These are phyloP conservation scores for Drosophila atripex DNA, from an alignment of 2,888 invertebrate genomes.

Conservation along the genomic window DNA sequence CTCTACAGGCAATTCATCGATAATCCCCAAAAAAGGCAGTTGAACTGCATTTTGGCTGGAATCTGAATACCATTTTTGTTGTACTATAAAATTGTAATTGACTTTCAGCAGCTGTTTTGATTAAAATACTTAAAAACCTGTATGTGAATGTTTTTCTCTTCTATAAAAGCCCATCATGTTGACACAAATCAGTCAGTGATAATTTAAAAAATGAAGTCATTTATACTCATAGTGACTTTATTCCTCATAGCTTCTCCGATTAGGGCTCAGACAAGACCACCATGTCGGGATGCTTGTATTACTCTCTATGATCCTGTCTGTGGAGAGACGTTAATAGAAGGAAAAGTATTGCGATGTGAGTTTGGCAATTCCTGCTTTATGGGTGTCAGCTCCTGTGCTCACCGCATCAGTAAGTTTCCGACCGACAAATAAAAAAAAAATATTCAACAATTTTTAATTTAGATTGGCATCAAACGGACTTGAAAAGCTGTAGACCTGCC, in stretches of 20 bases:
- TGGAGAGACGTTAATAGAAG: slow-evolving; percentile 9
- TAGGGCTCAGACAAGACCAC: background rate
- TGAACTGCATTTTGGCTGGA: slow-evolving; percentile 9
- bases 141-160: slow-evolving; percentile 1
- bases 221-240: slow-evolving; percentile 1
- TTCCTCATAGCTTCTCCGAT: background rate
- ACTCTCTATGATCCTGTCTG: slow-evolving; percentile 38
- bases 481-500: slow-evolving; percentile 1
- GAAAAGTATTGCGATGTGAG: slow-evolving; percentile 16
- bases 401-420: slow-evolving; percentile 9
- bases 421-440: background rate
- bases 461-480: slow-evolving; percentile 3
- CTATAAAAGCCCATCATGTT: slow-evolving; percentile 18
- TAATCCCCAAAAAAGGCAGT: slow-evolving; percentile 6
- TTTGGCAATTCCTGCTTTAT: slow-evolving; percentile 43
- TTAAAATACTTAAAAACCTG: background rate
- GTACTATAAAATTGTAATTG: slow-evolving; percentile 5
- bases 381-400: slow-evolving; percentile 7
- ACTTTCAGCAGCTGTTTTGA: slow-evolving; percentile 21
- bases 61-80: background rate
- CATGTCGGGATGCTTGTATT: slow-evolving; percentile 24
- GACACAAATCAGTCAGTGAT: slow-evolving; percentile 8
- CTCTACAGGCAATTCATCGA: slow-evolving; percentile 15
- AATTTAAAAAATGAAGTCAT: slow-evolving; percentile 15
- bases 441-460: background rate